These are phyloP conservation scores for Malaclemys terrapin DNA, from an alignment of 2,113 vertebrate species.

Conservation along the genomic window DNA sequence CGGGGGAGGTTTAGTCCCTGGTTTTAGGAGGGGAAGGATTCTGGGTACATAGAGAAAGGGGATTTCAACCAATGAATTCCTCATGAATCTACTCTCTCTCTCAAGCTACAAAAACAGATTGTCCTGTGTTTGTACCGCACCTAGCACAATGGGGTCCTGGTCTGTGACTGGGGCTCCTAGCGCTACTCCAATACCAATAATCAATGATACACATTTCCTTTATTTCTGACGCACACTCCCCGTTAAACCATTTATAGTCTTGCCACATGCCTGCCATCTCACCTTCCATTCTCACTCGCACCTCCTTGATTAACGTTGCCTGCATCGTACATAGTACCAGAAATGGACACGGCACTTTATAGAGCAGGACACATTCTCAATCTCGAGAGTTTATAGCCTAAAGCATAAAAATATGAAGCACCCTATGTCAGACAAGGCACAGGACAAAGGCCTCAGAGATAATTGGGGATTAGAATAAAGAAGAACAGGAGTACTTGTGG, in stretches of 20 bases:
- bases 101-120: neutral
- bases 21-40: slow-evolving; percentile 17
- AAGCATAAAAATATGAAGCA: neutral
- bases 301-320: accelerated
- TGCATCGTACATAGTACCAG: neutral
- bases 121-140: neutral
- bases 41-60: neutral
- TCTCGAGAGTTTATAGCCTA: neutral
- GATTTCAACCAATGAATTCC: neutral
- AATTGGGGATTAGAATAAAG: accelerated
- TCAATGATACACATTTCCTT: neutral
- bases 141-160: neutral
- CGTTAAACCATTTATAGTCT: neutral
- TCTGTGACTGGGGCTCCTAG: neutral
- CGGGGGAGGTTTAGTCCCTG: neutral
- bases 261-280: neutral
- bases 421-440: neutral
- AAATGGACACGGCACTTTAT: accelerated
- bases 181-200: neutral
- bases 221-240: neutral
- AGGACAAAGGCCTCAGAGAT: neutral
- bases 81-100: neutral
- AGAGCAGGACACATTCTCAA: neutral
- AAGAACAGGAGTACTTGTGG: too few species aligned
- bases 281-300: neutral